These are phyloP conservation scores for Euplagia quadripunctaria DNA, from an alignment of 2,888 invertebrate genomes.

Conservation along the genomic window DNA sequence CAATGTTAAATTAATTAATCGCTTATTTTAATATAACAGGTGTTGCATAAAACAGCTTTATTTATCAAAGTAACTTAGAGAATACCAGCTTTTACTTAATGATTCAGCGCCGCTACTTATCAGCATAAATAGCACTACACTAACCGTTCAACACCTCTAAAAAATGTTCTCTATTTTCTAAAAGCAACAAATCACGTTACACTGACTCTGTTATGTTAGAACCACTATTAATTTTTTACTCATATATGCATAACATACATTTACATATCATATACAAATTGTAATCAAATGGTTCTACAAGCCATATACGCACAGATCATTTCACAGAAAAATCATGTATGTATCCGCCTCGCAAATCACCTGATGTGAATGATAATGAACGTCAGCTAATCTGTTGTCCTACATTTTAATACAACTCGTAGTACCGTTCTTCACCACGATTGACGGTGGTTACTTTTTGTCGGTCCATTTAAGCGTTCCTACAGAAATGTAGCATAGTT, in stretches of 20 bases:
- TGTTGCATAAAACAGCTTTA: too few species aligned
- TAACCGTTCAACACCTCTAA: too few species aligned
- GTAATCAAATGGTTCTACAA: slow-evolving; percentile 19
- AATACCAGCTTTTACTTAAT: too few species aligned
- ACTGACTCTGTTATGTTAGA: too few species aligned
- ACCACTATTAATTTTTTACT: too few species aligned
- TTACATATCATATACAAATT: not conserved
- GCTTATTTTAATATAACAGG: too few species aligned
- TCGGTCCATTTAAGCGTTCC: slow-evolving; percentile 6
- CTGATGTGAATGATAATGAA: slow-evolving; percentile 36
- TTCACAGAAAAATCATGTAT: slow-evolving; percentile 26
- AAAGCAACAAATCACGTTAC: too few species aligned
- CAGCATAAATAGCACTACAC: too few species aligned
- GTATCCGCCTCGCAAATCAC: slow-evolving; percentile 21
- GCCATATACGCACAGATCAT: slow-evolving; percentile 8
- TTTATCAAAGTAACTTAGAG: too few species aligned
- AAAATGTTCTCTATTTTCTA: too few species aligned
- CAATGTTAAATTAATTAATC: too few species aligned
- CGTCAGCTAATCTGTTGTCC: slow-evolving; percentile 47
- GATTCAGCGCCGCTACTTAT: too few species aligned
- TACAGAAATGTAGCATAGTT: not conserved
- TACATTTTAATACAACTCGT: slow-evolving; percentile 51
- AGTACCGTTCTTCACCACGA: slow-evolving; percentile 49
- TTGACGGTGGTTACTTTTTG: slow-evolving; percentile 30
- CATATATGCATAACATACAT: not conserved